phyloP scores from a whole-genome alignment of 2,888 invertebrate species.

The Busseola fusca region DNA sequence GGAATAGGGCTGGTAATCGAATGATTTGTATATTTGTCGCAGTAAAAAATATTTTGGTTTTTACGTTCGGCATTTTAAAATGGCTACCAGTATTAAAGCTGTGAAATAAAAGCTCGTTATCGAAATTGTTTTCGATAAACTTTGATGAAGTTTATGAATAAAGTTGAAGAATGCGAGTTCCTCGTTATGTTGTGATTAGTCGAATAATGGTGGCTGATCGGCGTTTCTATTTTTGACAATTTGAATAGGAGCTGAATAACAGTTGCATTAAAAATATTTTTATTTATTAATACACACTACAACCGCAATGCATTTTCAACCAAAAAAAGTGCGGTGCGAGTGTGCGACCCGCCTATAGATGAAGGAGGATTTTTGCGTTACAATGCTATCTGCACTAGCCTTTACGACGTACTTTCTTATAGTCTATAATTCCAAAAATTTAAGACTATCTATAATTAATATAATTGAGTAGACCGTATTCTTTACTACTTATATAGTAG shows the following conservation, averaged over 20 bases:
- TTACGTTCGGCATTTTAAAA: slow-evolving; percentile 64
- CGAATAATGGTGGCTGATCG: slow-evolving; percentile 53
- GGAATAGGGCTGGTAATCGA: slow-evolving; percentile 66
- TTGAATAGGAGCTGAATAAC: slow-evolving; percentile 14
- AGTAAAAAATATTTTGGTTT: slow-evolving; percentile 53
- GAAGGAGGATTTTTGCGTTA: neutral
- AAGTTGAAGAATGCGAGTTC: slow-evolving; percentile 63
- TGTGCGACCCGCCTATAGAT: neutral
- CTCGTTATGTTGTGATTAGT: slow-evolving; percentile 69
- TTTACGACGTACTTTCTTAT: neutral
- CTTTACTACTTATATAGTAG: neutral
- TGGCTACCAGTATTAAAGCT: slow-evolving; percentile 78
- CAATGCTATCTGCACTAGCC: neutral
- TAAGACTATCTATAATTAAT: no score
- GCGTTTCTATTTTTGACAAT: slow-evolving; percentile 47
- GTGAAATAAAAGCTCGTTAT: slow-evolving; percentile 77
- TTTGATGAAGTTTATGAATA: slow-evolving; percentile 67
- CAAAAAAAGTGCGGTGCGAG: neutral
- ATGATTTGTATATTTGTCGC: slow-evolving; percentile 32
- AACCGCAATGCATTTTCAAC: neutral
- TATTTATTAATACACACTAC: neutral
- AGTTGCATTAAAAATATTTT: neutral
- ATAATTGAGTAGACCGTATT: neutral
- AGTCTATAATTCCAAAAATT: neutral
- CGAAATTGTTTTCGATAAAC: slow-evolving; percentile 78